Evolutionary conservation across 2,888 invertebrate species (phyloP), one percentile per base, ranked within the genome.

Genomic region (Orchesella flavescens): DNA sequence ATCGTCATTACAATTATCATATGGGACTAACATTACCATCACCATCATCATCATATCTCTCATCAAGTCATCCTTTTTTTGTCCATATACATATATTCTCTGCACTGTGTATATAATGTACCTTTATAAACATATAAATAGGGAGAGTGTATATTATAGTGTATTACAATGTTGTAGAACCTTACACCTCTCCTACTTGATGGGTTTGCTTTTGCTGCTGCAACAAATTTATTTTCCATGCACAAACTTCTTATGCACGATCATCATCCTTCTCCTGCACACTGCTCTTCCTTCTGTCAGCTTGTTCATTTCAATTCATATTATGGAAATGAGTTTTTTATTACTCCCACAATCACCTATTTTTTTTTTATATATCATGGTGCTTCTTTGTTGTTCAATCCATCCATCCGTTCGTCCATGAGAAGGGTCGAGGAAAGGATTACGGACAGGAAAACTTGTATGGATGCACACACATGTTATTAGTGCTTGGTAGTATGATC

Each of bases 261-360:
- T 66, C 66, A 66, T 66, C 66, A 13, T 53, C 53, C 34, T 34
- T 34, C 34, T 34, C 34, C 53, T n/a, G 53, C 53, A 4, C 15
- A 23, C 61, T 44, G 66, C 66, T 66, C 44, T 44, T 44, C 66
- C 66, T 66, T 66, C 66, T 66, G 66, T 44, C 66, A 66, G 43
- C 66, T 66, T 21, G 66, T 68, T 68, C 68, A 68, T 68, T 68
- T 68, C 49, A 76, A 66, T 43, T 72, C 43, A 59, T 59, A 72
- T 21, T 72, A 72, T 66, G 57, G 57, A 66, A 76, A 68, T 76
- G 57, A 68, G 34, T 76, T 66, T 76, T 72, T 68, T 76, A 23
- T 43, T 68, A 76, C 66, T 76, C 76, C 76, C 66, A 76, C 76
- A 68, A 68, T 68, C 68, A 68, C 49, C 68, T 68, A 49, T 68